Percentiles rank a stretch among this genome's conserved stretches.
These are phyloP conservation scores for Macrostomum lignano DNA, from an alignment of 1,140 invertebrate genomes.

Conservation along the genomic window DNA sequence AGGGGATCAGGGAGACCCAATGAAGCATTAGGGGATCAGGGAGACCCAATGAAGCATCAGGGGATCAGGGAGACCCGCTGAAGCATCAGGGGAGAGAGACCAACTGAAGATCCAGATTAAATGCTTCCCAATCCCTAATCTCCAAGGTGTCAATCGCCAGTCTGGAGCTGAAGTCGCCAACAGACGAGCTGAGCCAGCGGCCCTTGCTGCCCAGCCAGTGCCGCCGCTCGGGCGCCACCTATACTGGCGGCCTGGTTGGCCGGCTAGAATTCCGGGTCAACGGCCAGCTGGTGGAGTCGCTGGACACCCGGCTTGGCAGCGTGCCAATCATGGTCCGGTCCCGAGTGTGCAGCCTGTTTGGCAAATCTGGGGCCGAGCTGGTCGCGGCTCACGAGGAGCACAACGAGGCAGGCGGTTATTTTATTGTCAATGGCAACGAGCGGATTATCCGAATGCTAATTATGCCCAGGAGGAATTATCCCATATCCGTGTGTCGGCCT, in stretches of 20 bases:
- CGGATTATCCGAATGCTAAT: slow-evolving; percentile 50
- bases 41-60: too few relatives aligned
- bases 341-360: not conserved
- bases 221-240: not conserved
- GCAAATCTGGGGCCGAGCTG: not conserved
- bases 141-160: too few relatives aligned
- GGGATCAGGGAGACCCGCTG: too few relatives aligned
- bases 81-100: too few relatives aligned
- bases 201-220: too few relatives aligned
- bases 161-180: too few relatives aligned
- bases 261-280: not conserved
- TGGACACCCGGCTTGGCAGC: not conserved
- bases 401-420: slow-evolving; percentile 70
- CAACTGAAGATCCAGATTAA: too few relatives aligned
- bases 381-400: slow-evolving; percentile 1
- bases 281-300: not conserved
- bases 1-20: too few relatives aligned
- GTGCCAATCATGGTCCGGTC: slow-evolving; percentile 6
- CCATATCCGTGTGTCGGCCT: not conserved
- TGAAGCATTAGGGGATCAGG: too few relatives aligned
- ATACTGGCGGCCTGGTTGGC: not conserved
- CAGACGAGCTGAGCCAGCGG: too few relatives aligned
- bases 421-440: slow-evolving; percentile 67
- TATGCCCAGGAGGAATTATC: slow-evolving; percentile 3
- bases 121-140: too few relatives aligned